Evolutionary conservation across 2,797 vertebrate genomes (phyloP), one percentile per base, ranked within the genome.

Genomic region (Delichon dasypus): DNA sequence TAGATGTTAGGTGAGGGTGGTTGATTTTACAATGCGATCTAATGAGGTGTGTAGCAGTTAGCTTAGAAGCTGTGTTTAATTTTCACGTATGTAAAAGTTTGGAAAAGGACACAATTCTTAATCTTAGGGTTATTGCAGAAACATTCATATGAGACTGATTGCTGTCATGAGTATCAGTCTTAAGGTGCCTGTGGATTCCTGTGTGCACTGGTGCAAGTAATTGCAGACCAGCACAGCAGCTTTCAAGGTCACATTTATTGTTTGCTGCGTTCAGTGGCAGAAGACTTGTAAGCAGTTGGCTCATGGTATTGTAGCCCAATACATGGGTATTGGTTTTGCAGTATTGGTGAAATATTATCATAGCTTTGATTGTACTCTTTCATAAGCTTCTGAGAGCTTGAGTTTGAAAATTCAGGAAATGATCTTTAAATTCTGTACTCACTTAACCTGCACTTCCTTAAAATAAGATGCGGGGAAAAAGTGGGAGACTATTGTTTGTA

Each of bases 401-500:
- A 55, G 50, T 77, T 91, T 73, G 32, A 68, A 88, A 81, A 38
- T 23, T 36, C 20, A 64, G 8, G 50, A 21, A 50, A 50, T 29
- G 3, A 22, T 30, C 88, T 95, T 83, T 40, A 58, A 58, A 40
- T 58, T 84, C 3, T 21, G 1, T 36, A 10, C 25, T 54, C 17
- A 44, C 26, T 82, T 70, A 54, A 47, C 29, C 18, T 53, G 19
- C 29, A 45, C 62, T 85, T 75, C 34, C 21, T 15, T 82, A 58
- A 90, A 75, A 73, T 44, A 15, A 13, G 30, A 13, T 8, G 5
- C 0, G 0, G 3, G 2, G 4, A 3, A 20, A 15, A 67, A 21
- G 50, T 18, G 16, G 16, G 22, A 76, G 16, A 22, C 34, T 42
- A 17, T 48, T 42, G 18, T 68, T 93, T 81, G 15, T 92, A 29